phyloP scores from a whole-genome alignment of 2,113 vertebrate genomes.

The Ovis aries region ARS-UI_Ramb_v3.0 NC_056064.1:25285001-25285500 shows the following conservation, averaged over 20 bases:
- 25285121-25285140: accelerated
- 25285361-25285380: not conserved
- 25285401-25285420: not conserved
- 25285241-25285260: not conserved
- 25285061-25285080: not conserved
- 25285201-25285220: not conserved
- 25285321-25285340: not conserved
- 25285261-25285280: not conserved
- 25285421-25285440: not conserved
- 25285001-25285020: accelerated
- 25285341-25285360: not conserved
- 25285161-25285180: not conserved
- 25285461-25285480: not conserved
- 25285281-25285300: not conserved
- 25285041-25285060: not conserved
- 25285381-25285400: not conserved
- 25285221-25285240: not conserved
- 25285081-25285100: not conserved
- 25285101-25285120: not conserved
- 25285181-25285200: not conserved
- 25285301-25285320: not conserved
- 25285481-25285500: not conserved
- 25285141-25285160: not conserved
- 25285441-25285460: not conserved
- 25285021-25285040: not conserved